Percentiles rank a stretch among this genome's conserved stretches.
These are phyloP conservation scores for Lochmaea capreae DNA, from an alignment of 2,888 invertebrate genomes.

Conservation along the genomic window DNA sequence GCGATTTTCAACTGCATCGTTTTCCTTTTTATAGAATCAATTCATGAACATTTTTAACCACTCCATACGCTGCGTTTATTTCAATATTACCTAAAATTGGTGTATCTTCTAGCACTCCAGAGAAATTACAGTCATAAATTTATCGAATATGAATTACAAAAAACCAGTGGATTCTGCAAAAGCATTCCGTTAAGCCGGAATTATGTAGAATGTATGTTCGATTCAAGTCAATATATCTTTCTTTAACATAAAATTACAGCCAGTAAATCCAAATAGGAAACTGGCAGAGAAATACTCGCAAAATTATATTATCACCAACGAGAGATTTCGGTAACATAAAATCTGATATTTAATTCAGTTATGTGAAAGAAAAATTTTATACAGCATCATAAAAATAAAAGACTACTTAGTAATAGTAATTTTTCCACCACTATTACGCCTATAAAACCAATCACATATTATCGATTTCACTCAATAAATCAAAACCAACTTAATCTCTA, in stretches of 20 bases:
- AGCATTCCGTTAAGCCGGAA: not conserved
- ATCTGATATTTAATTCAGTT: too few species aligned
- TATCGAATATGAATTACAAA: constrained; percentile 22
- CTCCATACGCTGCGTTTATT: not conserved
- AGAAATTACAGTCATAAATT: constrained; percentile 15
- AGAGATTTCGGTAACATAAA: too few species aligned
- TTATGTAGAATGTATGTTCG: not conserved
- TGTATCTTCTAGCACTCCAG: not conserved
- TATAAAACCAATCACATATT: too few species aligned
- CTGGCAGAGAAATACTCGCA: not conserved
- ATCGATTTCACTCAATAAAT: not conserved
- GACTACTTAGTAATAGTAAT: too few species aligned
- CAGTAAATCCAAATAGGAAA: not conserved
- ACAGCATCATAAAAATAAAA: too few species aligned
- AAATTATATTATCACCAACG: not conserved
- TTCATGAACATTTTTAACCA: too few species aligned
- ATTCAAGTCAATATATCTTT: not conserved
- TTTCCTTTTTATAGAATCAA: not conserved
- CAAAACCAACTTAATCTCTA: not conserved
- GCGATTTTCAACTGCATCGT: not conserved
- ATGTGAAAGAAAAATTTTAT: too few species aligned
- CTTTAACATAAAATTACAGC: not conserved
- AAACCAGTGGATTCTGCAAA: not conserved
- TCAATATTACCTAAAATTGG: constrained; percentile 28
- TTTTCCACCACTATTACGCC: too few species aligned